phyloP scores from a whole-genome alignment of 1,140 invertebrate species.

The Bombus sylvicola region DNA sequence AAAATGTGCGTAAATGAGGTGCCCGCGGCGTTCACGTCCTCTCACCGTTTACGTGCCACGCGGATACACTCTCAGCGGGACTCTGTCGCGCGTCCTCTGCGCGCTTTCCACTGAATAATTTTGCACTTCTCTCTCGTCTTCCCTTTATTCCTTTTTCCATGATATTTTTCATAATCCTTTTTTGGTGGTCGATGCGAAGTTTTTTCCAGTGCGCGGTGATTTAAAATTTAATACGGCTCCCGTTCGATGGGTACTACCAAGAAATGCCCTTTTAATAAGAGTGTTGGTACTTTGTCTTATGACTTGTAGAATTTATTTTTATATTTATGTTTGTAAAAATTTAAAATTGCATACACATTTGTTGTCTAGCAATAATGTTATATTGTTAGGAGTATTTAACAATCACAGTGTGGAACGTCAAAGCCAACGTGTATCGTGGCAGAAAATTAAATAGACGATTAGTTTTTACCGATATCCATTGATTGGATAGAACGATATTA shows the following conservation, averaged over 20 bases:
- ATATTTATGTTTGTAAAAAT: too few species aligned
- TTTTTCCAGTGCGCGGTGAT: background rate
- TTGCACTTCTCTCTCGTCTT: background rate
- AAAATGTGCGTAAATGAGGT: conserved; percentile 74
- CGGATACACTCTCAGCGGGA: conserved; percentile 32
- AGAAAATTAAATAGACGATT: too few species aligned
- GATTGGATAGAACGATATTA: too few species aligned
- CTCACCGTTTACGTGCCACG: conserved; percentile 36
- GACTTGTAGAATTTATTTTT: too few species aligned
- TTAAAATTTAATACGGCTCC: background rate
- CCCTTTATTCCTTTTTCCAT: background rate
- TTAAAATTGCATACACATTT: too few species aligned
- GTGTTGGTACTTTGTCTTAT: too few species aligned
- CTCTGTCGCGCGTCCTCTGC: conserved; percentile 6
- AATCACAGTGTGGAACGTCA: too few species aligned
- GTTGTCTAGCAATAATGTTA: too few species aligned
- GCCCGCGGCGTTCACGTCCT: conserved; percentile 59
- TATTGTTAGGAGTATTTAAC: too few species aligned
- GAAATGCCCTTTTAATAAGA: background rate
- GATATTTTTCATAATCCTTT: background rate
- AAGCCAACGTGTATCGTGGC: too few species aligned
- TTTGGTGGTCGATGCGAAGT: background rate
- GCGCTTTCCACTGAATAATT: conserved; percentile 15
- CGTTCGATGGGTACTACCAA: background rate
- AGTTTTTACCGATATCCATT: too few species aligned